Evolutionary conservation across 2,113 vertebrate genomes (phyloP), one percentile per base, ranked within the genome.

Genomic region (Menidia beryllina): DNA sequence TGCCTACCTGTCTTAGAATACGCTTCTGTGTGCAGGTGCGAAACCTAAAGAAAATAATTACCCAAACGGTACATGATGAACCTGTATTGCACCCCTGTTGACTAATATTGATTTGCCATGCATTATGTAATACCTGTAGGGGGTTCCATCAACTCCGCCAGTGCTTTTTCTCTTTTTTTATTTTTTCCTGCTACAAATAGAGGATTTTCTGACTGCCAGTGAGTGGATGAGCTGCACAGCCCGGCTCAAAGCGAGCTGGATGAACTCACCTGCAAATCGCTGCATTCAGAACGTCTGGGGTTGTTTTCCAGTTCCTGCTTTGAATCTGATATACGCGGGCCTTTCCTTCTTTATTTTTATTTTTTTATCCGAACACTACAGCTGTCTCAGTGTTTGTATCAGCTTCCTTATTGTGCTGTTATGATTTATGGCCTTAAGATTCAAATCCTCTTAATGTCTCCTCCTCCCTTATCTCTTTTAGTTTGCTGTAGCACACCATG

Each of bases 51-150:
- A 20, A 17, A 55, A 34, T 11, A 30, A 30, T 0, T 6, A 4
- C 23, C 19, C 6, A 81, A 58, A 69, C 66, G 30, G 64, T 39
- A 11, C 3, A 38, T 13, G 24, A 51, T 48, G 27, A 39, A 77
- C 69, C 60, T 73, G 47, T 52, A 53, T 63, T 63, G 27, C 7
- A 34, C 83, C 61, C 30, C 58, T 63, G 50, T 57, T 17, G 26
- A 63, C 36, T 57, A n/a, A 6, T 88, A 84, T 88, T 82, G 77
- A 85, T 82, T 88, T 30, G 72, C 48, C 36, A 0, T 39, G 50
- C 9, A 43, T 89, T 89, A 75, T 64, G 41, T 82, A 82, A 85
- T 70, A 79, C 74, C 83, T 89, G 76, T 66, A 78, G 72, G 75
- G 68, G 62, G 48, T 69, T 82, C 67, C 77, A 67, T 88, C 72